phyloP scores from a whole-genome alignment of 2,888 invertebrate genomes.

The Lordiphosa andalusiaca region DNA sequence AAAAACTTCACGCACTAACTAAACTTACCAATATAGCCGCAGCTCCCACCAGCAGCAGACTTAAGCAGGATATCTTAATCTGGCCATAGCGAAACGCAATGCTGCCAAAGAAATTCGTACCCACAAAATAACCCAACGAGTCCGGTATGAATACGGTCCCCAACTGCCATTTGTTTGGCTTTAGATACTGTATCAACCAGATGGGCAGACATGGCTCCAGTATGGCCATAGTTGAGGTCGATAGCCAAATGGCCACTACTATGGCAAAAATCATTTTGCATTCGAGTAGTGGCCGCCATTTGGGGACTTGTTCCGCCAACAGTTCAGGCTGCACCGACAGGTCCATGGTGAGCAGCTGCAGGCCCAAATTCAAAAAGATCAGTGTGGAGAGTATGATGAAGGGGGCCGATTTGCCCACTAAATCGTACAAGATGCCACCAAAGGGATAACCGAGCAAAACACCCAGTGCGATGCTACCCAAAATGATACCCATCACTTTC shows the following conservation, averaged over 20 bases:
- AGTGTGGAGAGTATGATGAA: conserved; percentile 86
- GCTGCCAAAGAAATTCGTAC: conserved; percentile 89
- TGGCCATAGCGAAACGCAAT: conserved; percentile 85
- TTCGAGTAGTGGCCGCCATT: conserved; percentile 83
- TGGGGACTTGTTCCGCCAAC: conserved; percentile 69
- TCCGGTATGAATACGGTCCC: conserved; percentile 93
- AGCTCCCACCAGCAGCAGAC: conserved; percentile 84
- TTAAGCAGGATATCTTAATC: conserved; percentile 84
- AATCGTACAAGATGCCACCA: conserved; percentile 88
- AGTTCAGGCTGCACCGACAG: conserved; percentile 77
- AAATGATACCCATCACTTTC: conserved; percentile 89
- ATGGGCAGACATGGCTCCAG: conserved; percentile 91
- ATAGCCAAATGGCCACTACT: conserved; percentile 87
- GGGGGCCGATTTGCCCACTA: conserved; percentile 87
- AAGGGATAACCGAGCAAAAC: conserved; percentile 91
- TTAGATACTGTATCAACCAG: conserved; percentile 84
- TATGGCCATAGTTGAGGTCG: conserved; percentile 91
- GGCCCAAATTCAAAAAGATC: conserved; percentile 82
- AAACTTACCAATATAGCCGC: conserved; percentile 83
- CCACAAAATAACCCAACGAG: conserved; percentile 90
- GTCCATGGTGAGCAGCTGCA: conserved; percentile 77
- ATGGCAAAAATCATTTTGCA: conserved; percentile 85
- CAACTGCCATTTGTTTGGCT: conserved; percentile 84
- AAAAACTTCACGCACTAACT: conserved; percentile 1
- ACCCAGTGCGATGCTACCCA: conserved; percentile 90